Conservation (phyloP, 2,113 vertebrate genomes). For the Hirundichthys speculiger region DNA sequence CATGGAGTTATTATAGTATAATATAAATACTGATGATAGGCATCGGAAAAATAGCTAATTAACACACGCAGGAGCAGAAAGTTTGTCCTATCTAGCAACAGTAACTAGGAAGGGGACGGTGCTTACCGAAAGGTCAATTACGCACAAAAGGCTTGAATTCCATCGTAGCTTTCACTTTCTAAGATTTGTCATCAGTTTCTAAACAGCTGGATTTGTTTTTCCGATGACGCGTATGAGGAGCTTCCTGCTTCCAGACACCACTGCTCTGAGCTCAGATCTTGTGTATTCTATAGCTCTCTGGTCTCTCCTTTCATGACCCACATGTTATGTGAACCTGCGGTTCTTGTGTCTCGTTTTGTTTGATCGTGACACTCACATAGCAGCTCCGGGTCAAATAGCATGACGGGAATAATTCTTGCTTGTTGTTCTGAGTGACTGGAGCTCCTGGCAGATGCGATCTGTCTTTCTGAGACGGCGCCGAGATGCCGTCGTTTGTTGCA, state of each 20-base stretch:
- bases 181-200: too few relatives aligned
- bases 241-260: conserved; percentile 3
- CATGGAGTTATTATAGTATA: too few relatives aligned
- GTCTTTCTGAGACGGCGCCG: neutral
- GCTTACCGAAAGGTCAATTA: too few relatives aligned
- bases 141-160: too few relatives aligned
- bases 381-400: conserved; percentile 56
- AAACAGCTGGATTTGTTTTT: neutral
- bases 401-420: conserved; percentile 39
- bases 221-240: too few relatives aligned
- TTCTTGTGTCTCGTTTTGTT: conserved; percentile 50
- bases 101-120: too few relatives aligned
- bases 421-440: conserved; percentile 37
- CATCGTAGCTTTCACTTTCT: too few relatives aligned
- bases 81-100: too few relatives aligned
- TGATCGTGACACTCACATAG: conserved; percentile 28
- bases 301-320: conserved; percentile 40
- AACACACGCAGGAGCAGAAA: too few relatives aligned
- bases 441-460: conserved; percentile 29
- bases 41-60: too few relatives aligned
- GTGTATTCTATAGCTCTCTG: conserved; percentile 70
- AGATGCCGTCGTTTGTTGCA: neutral
- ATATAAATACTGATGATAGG: too few relatives aligned
- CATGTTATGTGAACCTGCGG: conserved; percentile 48
- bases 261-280: conserved; percentile 37